phyloP scores from a whole-genome alignment of 1,140 invertebrate species.

The Drosophila ananassae region DNA sequence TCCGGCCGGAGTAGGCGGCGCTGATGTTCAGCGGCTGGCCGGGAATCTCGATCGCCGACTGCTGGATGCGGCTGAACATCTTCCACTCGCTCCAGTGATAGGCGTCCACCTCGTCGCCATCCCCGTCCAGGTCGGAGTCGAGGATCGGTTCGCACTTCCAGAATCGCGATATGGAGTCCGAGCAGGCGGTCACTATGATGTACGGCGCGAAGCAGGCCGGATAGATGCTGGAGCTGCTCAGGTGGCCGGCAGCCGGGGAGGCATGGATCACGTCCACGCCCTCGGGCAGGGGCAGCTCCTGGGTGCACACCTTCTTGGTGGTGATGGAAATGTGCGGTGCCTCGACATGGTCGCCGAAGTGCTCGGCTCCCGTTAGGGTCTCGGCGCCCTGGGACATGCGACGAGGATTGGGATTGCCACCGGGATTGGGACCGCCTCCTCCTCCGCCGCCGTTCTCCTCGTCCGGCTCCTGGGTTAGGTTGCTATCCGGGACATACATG shows the following conservation, averaged over 20 bases:
- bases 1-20: conserved; percentile 97
- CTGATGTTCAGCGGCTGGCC: conserved; percentile 96
- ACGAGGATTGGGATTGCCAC: conserved; percentile 30
- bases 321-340: conserved; percentile 87
- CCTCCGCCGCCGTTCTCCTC: conserved; percentile 78
- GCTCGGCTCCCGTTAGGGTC: conserved; percentile 48
- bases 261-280: conserved; percentile 96
- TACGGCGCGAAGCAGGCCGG: conserved; percentile 99
- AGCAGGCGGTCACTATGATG: conserved; percentile 96
- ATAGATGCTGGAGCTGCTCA: conserved; percentile 99
- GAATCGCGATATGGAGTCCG: conserved; percentile 91
- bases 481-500: conserved; percentile 95
- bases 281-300: conserved; percentile 93
- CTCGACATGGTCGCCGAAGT: conserved; percentile 64
- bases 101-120: conserved; percentile 86
- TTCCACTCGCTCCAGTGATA: conserved; percentile 96
- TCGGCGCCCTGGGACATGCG: conserved; percentile 68
- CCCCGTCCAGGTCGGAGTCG: conserved; percentile 25
- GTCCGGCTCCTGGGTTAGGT: conserved; percentile 93
- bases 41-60: conserved; percentile 94
- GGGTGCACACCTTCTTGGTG: conserved; percentile 91
- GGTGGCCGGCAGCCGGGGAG: conserved; percentile 96
- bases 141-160: conserved; percentile 90
- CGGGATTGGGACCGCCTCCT: neutral
- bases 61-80: conserved; percentile 92